A percentile compares a stretch with the other conserved stretches of the same genome.
Conservation (phyloP, 1,140 invertebrate genomes). For the Aphis gossypii region DNA sequence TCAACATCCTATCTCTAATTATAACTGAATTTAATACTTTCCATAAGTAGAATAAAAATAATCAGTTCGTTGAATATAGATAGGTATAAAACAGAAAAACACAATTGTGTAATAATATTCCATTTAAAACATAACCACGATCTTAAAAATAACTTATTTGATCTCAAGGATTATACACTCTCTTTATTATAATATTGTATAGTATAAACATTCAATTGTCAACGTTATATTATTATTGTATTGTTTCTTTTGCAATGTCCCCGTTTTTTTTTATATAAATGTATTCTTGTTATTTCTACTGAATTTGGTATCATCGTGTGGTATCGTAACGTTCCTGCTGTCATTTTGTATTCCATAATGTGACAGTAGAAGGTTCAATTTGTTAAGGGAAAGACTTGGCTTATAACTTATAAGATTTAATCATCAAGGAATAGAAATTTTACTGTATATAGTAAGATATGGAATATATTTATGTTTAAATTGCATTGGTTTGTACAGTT, state of each 20-base stretch:
- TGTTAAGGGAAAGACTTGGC: neutral
- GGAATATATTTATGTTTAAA: neutral
- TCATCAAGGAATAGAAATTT: neutral
- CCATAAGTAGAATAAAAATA: neutral
- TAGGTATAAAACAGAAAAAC: neutral
- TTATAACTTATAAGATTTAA: neutral
- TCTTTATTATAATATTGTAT: neutral
- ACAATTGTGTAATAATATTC: constrained; percentile 1
- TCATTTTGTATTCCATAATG: neutral
- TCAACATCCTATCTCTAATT: no score
- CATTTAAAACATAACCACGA: neutral
- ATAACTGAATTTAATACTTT: neutral
- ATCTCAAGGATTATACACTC: neutral
- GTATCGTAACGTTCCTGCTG: neutral
- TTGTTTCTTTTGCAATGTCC: neutral
- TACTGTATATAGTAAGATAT: neutral
- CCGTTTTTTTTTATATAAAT: neutral
- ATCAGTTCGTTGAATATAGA: neutral
- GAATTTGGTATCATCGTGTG: neutral
- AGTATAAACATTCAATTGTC: neutral
- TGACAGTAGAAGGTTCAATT: constrained; percentile 10
- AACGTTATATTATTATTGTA: neutral
- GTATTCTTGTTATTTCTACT: neutral
- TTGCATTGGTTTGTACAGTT: neutral
- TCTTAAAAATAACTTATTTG: neutral